These are phyloP conservation scores for Chamaetylas fuelleborni DNA, from an alignment of 2,113 vertebrate species.

Conservation along the genomic window DNA sequence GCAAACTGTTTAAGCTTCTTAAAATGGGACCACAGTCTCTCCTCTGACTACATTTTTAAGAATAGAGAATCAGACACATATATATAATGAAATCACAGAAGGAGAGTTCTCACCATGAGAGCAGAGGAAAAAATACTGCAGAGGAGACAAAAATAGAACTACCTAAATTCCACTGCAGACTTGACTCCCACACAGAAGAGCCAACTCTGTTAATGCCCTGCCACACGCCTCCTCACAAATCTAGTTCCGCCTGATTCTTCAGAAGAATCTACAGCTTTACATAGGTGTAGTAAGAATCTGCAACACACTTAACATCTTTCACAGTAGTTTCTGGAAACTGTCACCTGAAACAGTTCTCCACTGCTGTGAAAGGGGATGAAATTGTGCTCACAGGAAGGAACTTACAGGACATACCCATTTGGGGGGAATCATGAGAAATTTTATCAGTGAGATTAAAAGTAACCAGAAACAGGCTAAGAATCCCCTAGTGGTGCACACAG, in stretches of 20 bases:
- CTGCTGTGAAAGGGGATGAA: not conserved
- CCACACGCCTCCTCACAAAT: not conserved
- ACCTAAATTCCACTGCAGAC: not conserved
- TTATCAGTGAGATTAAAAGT: not conserved
- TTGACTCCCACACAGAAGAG: not conserved
- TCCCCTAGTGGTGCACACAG: not conserved
- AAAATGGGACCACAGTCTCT: not conserved
- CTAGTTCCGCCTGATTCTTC: not conserved
- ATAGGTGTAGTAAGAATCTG: not conserved
- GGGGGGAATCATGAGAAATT: not conserved
- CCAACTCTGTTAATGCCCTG: not conserved
- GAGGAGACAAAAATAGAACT: slow-evolving; percentile 1
- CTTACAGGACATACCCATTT: not conserved
- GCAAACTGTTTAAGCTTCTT: not conserved
- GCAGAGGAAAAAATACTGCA: not conserved
- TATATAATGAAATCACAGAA: not conserved
- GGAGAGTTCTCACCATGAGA: not conserved
- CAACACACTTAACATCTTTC: not conserved
- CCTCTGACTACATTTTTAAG: not conserved
- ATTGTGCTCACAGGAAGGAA: not conserved
- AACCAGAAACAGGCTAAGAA: not conserved
- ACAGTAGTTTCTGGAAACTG: not conserved
- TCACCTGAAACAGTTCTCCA: not conserved
- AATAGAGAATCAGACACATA: not conserved
- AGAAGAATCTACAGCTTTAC: not conserved